Evolutionary conservation across 2,797 vertebrate species (phyloP).

Genomic region (Acomys russatus): DNA sequence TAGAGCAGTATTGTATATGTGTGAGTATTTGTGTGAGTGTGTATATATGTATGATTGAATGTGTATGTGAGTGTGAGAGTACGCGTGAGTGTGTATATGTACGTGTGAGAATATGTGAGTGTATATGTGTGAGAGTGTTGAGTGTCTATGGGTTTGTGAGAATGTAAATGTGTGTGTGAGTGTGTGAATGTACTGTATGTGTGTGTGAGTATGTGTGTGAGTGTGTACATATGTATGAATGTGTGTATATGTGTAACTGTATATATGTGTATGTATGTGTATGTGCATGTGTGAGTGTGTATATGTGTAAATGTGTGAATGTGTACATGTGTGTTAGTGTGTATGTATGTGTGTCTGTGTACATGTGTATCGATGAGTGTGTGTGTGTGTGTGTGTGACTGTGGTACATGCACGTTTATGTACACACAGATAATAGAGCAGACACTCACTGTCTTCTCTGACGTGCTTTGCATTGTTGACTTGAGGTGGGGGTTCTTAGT

Average conservation of each 20-base stretch:
- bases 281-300: no score
- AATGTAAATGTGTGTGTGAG: not conserved
- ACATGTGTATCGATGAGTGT: not conserved
- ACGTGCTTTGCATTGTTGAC: not conserved
- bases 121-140: not conserved
- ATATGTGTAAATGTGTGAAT: not conserved
- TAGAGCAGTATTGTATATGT: not conserved
- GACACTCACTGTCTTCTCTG: not conserved
- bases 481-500: not conserved
- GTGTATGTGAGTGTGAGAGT: no score
- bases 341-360: no score
- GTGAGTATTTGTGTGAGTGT: not conserved
- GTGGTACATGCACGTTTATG: not conserved
- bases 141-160: not conserved
- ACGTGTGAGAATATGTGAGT: not conserved
- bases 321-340: no score
- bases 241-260: not conserved
- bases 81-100: not conserved
- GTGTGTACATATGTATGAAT: not conserved
- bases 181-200: not conserved
- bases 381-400: not conserved
- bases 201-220: not conserved
- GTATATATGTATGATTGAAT: not conserved
- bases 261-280: not conserved
- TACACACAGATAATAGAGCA: not conserved